Percentiles rank a stretch among this genome's conserved stretches.
These are phyloP conservation scores for Muricea muricata DNA, from an alignment of 92 coral and sea anemone species.

Conservation along the genomic window DNA sequence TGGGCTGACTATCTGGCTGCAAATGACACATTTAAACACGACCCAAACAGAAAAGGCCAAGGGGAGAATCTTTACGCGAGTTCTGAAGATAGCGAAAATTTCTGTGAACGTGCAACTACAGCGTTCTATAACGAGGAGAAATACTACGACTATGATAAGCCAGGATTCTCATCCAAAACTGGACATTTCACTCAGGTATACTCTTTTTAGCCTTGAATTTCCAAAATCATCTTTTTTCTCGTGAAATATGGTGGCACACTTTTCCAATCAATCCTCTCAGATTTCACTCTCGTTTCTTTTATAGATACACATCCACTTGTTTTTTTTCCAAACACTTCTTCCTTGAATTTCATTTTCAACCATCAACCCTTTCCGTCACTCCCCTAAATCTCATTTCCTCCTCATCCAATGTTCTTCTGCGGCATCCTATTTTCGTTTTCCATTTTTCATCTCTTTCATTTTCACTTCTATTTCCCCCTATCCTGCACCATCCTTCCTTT, in stretches of 20 bases:
- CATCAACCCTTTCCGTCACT: too few species aligned
- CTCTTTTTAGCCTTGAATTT: not conserved
- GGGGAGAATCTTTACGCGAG: constrained; percentile 79
- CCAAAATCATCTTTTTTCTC: not conserved
- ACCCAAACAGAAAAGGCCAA: not conserved
- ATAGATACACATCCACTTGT: too few species aligned
- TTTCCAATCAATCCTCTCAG: not conserved
- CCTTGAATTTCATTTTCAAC: too few species aligned
- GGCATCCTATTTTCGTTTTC: too few species aligned
- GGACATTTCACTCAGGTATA: constrained; percentile 93
- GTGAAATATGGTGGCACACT: too few species aligned
- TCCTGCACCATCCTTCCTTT: too few species aligned
- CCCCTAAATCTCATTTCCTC: too few species aligned
- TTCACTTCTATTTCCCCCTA: too few species aligned
- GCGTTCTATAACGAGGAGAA: constrained; percentile 78
- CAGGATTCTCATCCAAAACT: constrained; percentile 65
- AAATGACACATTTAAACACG: constrained; percentile 55
- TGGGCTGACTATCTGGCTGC: constrained; percentile 81
- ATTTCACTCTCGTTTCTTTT: not conserved
- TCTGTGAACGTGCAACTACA: constrained; percentile 67
- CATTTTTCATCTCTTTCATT: too few species aligned
- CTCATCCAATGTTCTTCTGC: too few species aligned
- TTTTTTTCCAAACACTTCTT: too few species aligned
- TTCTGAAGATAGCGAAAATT: constrained; percentile 33
- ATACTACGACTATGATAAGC: constrained; percentile 69